Conservation (phyloP, 2,113 vertebrate species). For the Salminus brasiliensis region DNA sequence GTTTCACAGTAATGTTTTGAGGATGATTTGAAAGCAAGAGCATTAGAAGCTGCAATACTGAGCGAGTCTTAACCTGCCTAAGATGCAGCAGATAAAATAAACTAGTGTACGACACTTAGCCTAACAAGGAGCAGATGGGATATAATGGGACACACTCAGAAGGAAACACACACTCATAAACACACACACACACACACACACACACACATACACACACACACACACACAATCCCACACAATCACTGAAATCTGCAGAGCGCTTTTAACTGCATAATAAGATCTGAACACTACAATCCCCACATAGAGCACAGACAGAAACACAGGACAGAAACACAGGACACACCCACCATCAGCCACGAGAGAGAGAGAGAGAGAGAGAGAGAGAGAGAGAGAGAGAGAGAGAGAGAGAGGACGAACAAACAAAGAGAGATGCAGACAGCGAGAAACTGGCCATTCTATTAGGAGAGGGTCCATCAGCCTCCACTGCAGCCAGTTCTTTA, state of each 20-base stretch:
- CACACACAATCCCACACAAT: neutral
- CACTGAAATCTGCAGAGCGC: neutral
- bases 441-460: too few relatives aligned
- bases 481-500: too few relatives aligned
- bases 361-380: neutral
- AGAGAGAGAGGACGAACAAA: neutral
- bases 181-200: constrained; percentile 19
- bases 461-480: too few relatives aligned
- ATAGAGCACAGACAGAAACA: neutral
- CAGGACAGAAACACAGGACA: constrained; percentile 21
- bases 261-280: neutral
- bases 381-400: constrained; percentile 1
- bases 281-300: neutral
- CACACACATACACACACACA: constrained; percentile 1
- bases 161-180: too few relatives aligned
- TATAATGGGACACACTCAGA: neutral
- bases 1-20: neutral
- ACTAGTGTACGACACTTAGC: neutral
- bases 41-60: neutral
- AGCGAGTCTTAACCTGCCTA: neutral
- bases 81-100: neutral
- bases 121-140: constrained; percentile 10
- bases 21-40: neutral
- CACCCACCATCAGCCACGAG: neutral
- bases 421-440: too few relatives aligned